Evolutionary conservation across 2,113 vertebrate species (phyloP).

Genomic region (Etheostoma spectabile): DNA sequence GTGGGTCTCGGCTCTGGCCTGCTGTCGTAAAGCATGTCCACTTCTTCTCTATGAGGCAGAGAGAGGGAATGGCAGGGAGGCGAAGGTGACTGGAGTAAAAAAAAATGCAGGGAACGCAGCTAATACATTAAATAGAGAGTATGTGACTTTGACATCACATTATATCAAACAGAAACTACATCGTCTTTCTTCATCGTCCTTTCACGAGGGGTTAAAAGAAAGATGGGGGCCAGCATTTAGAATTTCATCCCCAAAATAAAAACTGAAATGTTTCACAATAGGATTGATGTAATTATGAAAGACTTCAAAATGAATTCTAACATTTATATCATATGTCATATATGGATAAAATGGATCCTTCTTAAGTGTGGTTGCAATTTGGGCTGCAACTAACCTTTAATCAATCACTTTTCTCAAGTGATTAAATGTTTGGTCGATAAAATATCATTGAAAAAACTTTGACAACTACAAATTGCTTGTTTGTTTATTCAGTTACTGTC

Average conservation of each 20-base stretch:
- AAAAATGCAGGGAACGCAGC: conserved; percentile 36
- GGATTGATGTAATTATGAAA: background rate
- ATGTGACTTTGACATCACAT: conserved; percentile 56
- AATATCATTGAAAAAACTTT: background rate
- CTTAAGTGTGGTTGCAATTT: background rate
- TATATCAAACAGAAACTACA: conserved; percentile 60
- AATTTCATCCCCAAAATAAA: conserved; percentile 6
- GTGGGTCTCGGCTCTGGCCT: conserved; percentile 63
- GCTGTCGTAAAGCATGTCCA: conserved; percentile 68
- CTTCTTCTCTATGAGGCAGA: conserved; percentile 34
- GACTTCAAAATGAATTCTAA: background rate
- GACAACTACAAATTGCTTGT: background rate
- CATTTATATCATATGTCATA: background rate
- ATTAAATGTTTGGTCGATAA: background rate
- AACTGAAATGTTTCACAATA: background rate
- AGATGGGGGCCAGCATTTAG: background rate
- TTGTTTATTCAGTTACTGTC: background rate
- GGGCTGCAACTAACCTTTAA: too few relatives aligned
- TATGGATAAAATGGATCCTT: background rate
- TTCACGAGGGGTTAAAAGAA: conserved; percentile 23
- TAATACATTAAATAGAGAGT: conserved; percentile 69
- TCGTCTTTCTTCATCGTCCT: background rate
- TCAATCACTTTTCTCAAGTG: background rate
- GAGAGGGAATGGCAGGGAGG: conserved; percentile 18
- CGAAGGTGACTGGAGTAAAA: conserved; percentile 52